Evolutionary conservation across 2,113 vertebrate genomes (phyloP).

Genomic region (Chaetodon auriga): DNA sequence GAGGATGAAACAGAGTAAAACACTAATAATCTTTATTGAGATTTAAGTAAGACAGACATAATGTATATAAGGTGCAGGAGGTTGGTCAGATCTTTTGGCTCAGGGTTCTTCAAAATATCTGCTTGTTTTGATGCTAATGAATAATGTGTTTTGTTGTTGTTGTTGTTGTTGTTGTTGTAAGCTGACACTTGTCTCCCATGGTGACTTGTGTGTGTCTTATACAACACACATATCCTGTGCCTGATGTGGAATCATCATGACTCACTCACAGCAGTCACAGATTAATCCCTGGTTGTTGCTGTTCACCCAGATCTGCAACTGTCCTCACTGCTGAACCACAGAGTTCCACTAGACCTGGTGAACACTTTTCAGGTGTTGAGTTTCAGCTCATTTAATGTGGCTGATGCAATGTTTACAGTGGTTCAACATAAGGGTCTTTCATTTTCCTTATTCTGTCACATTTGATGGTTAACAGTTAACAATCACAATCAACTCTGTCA

Average conservation of each 20-base stretch:
- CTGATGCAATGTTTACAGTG: constrained; percentile 48
- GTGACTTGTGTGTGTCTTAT: neutral
- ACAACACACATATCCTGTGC: neutral
- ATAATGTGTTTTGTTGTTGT: neutral
- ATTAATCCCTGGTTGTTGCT: neutral
- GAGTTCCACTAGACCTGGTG: neutral
- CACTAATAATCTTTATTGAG: too few relatives aligned
- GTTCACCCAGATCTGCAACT: neutral
- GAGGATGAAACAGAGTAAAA: too few relatives aligned
- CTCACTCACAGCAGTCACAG: neutral
- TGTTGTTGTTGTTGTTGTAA: neutral
- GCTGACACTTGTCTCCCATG: neutral
- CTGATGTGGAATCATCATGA: neutral
- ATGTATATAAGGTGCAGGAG: too few relatives aligned
- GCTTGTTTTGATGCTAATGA: neutral
- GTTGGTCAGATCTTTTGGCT: neutral
- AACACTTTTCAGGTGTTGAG: constrained; percentile 1
- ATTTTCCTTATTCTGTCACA: neutral
- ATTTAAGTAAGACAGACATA: too few relatives aligned
- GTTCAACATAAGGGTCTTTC: neutral
- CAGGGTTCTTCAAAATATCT: neutral
- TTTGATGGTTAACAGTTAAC: neutral
- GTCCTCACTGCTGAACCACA: neutral
- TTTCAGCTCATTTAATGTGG: constrained; percentile 19
- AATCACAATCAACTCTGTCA: neutral